phyloP scores from a whole-genome alignment of 1,140 invertebrate genomes.

The Hetaerina americana region DNA sequence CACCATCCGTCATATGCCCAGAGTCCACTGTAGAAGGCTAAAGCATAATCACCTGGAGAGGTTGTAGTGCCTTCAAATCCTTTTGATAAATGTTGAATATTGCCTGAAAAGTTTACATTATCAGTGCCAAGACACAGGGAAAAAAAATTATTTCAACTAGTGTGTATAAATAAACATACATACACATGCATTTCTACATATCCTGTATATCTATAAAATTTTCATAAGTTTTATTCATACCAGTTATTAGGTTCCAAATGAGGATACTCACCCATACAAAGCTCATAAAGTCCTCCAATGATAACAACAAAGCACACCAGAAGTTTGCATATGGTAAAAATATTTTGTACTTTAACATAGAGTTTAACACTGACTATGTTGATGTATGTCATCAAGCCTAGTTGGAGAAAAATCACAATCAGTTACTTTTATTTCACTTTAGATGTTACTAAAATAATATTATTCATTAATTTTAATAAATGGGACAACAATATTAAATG shows the following conservation, averaged over 20 bases:
- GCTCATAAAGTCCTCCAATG: slow-evolving; percentile 65
- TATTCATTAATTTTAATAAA: too few relatives aligned
- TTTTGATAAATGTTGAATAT: slow-evolving; percentile 50
- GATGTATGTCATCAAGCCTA: slow-evolving; percentile 74
- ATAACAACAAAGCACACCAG: slow-evolving; percentile 68
- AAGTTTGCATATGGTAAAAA: slow-evolving; percentile 78
- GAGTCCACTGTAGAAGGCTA: slow-evolving; percentile 87
- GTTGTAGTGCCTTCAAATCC: slow-evolving; percentile 65
- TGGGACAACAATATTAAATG: too few relatives aligned
- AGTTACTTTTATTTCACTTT: too few relatives aligned
- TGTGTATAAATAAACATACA: too few relatives aligned
- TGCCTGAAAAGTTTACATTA: slow-evolving; percentile 34
- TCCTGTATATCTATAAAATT: too few relatives aligned
- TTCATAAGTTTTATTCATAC: neutral
- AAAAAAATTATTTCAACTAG: too few relatives aligned
- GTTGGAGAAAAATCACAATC: slow-evolving; percentile 25
- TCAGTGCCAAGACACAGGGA: too few relatives aligned
- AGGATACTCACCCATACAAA: slow-evolving; percentile 42
- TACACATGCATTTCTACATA: too few relatives aligned
- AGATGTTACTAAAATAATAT: too few relatives aligned
- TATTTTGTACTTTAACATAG: slow-evolving; percentile 76
- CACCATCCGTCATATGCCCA: slow-evolving; percentile 93
- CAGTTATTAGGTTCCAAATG: too few relatives aligned
- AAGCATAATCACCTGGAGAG: slow-evolving; percentile 56
- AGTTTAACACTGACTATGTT: slow-evolving; percentile 80